Evolutionary conservation across 2,888 invertebrate species (phyloP).

Genomic region (Tridacna gigas): DNA sequence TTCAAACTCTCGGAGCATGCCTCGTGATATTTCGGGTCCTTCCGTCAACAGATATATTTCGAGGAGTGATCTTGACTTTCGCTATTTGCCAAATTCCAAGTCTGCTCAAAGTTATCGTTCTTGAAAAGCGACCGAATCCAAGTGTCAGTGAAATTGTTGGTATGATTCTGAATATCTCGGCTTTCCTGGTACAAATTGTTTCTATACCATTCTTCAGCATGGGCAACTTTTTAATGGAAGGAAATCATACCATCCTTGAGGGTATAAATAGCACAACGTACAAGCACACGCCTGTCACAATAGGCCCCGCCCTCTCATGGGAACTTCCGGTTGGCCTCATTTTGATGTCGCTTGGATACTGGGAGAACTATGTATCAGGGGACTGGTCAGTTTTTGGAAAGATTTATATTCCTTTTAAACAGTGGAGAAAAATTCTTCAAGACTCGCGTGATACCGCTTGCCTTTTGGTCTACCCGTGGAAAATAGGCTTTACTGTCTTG

Average conservation of each 20-base stretch:
- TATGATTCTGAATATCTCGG: conserved; percentile 68
- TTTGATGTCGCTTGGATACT: conserved; percentile 97
- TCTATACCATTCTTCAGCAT: conserved; percentile 69
- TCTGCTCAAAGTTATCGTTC: conserved; percentile 80
- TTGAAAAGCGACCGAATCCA: conserved; percentile 68
- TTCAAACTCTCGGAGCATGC: conserved; percentile 79
- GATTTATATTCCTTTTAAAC: conserved; percentile 73
- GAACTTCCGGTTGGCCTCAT: conserved; percentile 93
- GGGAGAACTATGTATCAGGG: conserved; percentile 96
- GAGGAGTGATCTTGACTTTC: conserved; percentile 81
- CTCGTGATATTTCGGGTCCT: conserved; percentile 82
- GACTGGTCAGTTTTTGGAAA: conserved; percentile 78
- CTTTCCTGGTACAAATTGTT: conserved; percentile 74
- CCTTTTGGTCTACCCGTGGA: conserved; percentile 75
- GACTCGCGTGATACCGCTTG: conserved; percentile 76
- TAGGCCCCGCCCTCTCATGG: conserved; percentile 88
- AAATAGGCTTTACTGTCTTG: conserved; percentile 74
- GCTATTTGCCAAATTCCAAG: conserved; percentile 82
- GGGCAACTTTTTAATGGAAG: conserved; percentile 66
- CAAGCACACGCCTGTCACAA: conserved; percentile 57
- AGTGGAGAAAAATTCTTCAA: conserved; percentile 75
- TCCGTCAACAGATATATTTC: conserved; percentile 80
- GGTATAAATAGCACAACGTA: conserved; percentile 64
- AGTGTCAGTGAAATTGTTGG: conserved; percentile 69
- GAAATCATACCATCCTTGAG: conserved; percentile 67